Evolutionary conservation across 2,797 vertebrate genomes (phyloP), one percentile per base, ranked within the genome.

Genomic region (Antennarius maculatus): DNA sequence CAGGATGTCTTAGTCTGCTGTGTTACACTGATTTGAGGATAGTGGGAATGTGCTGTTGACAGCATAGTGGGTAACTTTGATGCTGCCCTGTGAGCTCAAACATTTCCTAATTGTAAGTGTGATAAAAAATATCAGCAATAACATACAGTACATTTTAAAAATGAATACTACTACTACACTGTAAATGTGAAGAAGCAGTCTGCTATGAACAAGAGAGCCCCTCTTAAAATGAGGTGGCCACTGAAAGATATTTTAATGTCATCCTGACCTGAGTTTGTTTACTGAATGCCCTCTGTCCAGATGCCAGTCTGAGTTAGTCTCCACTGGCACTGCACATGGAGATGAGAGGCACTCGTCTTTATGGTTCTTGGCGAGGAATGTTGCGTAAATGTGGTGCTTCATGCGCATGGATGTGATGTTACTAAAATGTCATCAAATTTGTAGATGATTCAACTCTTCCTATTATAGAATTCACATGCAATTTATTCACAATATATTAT

Each of bases 201-300:
- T 55, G 39, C 56, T 28, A 14, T 64, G 69, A 17, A 10, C 42
- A 52, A 74, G 46, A n/a, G 13, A 61, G 60, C 54, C 67, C 53
- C 39, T 71, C 66, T 58, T 43, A 39, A 70, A 69, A 23, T 27
- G 61, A 66, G 54, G 56, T 12, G 63, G 23, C 76, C 83, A 63
- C 46, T 80, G 49, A 86, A 87, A 84, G 81, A 84, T 76, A 57
- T 66, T 78, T 74, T 77, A 82, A 85, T 84, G 87, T 89, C 81
- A 81, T 49, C 59, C 64, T 83, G 83, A 84, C 86, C 85, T 64
- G 78, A 66, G 76, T 52, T 69, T 82, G 79, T 82, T 88, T 75
- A 79, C 79, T 78, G 71, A 66, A 82, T 78, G 83, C 74, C 83
- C 90, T 88, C 86, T 70, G 37, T 69, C 86, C 86, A 82, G 84